Percentiles rank a stretch among this genome's conserved stretches.
These are phyloP conservation scores for Crocallis elinguaria DNA, from an alignment of 2,888 invertebrate genomes.

Conservation along the genomic window DNA sequence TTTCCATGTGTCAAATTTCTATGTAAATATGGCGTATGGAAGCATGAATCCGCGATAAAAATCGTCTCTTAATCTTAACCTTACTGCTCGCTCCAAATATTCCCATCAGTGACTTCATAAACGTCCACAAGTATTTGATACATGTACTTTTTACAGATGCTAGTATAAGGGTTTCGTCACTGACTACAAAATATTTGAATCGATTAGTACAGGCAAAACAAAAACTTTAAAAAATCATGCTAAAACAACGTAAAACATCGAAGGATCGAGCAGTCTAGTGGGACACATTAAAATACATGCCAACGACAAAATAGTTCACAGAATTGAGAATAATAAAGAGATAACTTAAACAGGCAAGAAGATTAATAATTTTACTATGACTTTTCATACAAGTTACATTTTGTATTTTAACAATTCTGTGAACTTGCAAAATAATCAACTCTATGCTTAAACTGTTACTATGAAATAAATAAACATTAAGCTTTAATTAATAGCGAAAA, in stretches of 20 bases:
- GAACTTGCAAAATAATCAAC: constrained; percentile 42
- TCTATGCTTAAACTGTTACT: constrained; percentile 60
- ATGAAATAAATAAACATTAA: constrained; percentile 71
- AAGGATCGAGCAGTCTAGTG: constrained; percentile 73
- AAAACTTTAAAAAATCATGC: constrained; percentile 76
- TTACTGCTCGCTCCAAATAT: constrained; percentile 52
- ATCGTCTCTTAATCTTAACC: too few species aligned
- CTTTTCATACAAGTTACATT: constrained; percentile 23
- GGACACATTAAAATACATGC: constrained; percentile 74
- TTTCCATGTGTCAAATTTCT: too few species aligned
- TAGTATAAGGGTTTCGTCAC: too few species aligned
- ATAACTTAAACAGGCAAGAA: too few species aligned
- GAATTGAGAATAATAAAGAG: too few species aligned
- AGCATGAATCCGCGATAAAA: too few species aligned
- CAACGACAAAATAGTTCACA: constrained; percentile 53
- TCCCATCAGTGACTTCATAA: constrained; percentile 14
- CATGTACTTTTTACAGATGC: too few species aligned
- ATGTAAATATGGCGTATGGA: too few species aligned
- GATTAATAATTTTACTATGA: too few species aligned
- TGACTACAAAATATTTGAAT: constrained; percentile 45
- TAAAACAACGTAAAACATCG: constrained; percentile 58
- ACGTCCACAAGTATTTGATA: too few species aligned
- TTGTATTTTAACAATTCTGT: constrained; percentile 41
- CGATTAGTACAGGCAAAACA: constrained; percentile 67
- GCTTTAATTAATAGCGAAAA: constrained; percentile 73